A percentile compares a stretch with the other conserved stretches of the same genome.
These are phyloP conservation scores for Emys orbicularis DNA, from an alignment of 2,797 vertebrate genomes.

Conservation along the genomic window DNA sequence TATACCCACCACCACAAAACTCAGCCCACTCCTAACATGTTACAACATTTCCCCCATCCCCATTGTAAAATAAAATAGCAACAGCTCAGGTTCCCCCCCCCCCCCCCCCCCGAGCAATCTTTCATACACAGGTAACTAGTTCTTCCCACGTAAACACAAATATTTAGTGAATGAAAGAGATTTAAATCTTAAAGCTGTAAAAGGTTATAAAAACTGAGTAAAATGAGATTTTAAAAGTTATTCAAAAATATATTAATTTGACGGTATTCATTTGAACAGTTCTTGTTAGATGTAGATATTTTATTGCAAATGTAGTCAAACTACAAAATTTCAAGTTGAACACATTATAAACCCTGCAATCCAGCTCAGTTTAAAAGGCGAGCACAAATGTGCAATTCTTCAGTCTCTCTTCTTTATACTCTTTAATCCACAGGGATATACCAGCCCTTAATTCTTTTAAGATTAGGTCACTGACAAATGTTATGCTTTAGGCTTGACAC, in stretches of 20 bases:
- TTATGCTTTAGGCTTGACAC: constrained; percentile 67
- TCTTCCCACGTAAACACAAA: background rate
- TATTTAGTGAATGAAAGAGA: background rate
- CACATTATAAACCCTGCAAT: constrained; percentile 10
- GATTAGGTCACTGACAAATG: constrained; percentile 70
- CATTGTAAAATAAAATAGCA: background rate
- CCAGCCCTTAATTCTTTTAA: constrained; percentile 61
- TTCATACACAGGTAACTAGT: background rate
- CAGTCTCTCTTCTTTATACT: constrained; percentile 41
- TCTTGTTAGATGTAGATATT: background rate
- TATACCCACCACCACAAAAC: background rate
- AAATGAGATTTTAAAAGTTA: background rate
- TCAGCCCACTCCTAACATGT: background rate
- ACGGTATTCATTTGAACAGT: background rate
- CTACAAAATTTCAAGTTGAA: constrained; percentile 29
- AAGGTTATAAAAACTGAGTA: background rate
- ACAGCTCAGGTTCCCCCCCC: background rate
- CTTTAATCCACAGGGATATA: constrained; percentile 36
- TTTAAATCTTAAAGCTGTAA: background rate
- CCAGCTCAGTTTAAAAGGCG: constrained; percentile 5
- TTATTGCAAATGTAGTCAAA: background rate
- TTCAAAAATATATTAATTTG: background rate
- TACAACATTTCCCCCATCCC: background rate
- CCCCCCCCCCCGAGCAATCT: background rate
- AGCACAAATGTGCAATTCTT: constrained; percentile 54